phyloP scores from a whole-genome alignment of 2,888 invertebrate genomes.

The Autographa gamma region DNA sequence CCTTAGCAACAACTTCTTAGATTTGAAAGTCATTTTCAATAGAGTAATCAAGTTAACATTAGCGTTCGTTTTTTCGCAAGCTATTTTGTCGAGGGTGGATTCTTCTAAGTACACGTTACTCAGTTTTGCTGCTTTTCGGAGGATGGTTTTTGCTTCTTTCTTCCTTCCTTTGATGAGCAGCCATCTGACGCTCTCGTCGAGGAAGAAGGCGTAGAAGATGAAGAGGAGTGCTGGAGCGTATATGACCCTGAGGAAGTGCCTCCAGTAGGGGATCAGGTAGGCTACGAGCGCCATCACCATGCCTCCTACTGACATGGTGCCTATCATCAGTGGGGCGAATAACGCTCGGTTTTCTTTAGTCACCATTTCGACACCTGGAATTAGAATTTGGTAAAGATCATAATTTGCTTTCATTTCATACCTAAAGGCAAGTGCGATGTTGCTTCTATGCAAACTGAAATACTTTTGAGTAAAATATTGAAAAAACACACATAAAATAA shows the following conservation, averaged over 20 bases:
- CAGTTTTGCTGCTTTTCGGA: constrained; percentile 88
- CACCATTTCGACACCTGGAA: constrained; percentile 72
- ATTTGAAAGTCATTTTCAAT: constrained; percentile 54
- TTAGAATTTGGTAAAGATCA: not conserved
- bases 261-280: constrained; percentile 89
- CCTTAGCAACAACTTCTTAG: constrained; percentile 64
- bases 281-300: constrained; percentile 37
- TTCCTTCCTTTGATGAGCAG: constrained; percentile 91
- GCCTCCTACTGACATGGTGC: constrained; percentile 48
- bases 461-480: too few relatives aligned
- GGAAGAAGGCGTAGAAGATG: constrained; percentile 90
- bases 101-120: constrained; percentile 68
- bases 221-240: constrained; percentile 91
- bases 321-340: constrained; percentile 55
- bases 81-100: constrained; percentile 62
- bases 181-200: constrained; percentile 93
- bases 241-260: constrained; percentile 89
- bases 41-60: constrained; percentile 25
- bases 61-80: constrained; percentile 46
- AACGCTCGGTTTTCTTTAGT: constrained; percentile 57
- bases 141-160: constrained; percentile 89
- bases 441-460: too few relatives aligned
- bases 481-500: too few relatives aligned
- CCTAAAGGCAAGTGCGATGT: too few relatives aligned
- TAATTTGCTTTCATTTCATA: not conserved